phyloP scores from a whole-genome alignment of 2,113 vertebrate species.

The Cyprinodon variegatus region DNA sequence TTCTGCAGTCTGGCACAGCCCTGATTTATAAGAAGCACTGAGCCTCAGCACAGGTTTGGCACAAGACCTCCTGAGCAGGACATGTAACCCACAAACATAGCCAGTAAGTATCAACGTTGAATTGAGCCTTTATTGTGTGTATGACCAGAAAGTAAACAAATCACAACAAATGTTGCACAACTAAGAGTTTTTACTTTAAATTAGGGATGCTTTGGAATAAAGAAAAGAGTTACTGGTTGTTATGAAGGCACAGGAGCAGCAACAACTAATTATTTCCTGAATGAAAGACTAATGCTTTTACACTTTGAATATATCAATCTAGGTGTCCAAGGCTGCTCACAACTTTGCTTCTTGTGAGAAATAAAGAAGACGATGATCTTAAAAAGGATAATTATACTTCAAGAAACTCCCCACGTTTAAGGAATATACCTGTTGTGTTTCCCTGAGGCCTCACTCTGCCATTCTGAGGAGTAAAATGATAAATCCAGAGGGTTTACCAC shows the following conservation, averaged over 20 bases:
- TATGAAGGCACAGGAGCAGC: slow-evolving; percentile 67
- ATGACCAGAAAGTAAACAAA: slow-evolving; percentile 79
- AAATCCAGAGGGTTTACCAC: slow-evolving; percentile 74
- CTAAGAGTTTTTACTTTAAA: slow-evolving; percentile 64
- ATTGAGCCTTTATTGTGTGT: slow-evolving; percentile 80
- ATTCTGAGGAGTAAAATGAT: slow-evolving; percentile 77
- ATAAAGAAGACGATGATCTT: slow-evolving; percentile 79
- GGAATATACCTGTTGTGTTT: slow-evolving; percentile 74
- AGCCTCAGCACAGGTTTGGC: slow-evolving; percentile 74
- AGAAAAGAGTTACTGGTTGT: slow-evolving; percentile 65
- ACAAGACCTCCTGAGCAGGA: slow-evolving; percentile 79
- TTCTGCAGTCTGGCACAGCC: not conserved
- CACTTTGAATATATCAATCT: slow-evolving; percentile 83
- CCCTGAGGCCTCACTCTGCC: slow-evolving; percentile 73
- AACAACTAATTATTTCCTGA: slow-evolving; percentile 58
- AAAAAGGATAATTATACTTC: slow-evolving; percentile 74
- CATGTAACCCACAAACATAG: slow-evolving; percentile 77
- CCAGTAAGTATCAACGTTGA: slow-evolving; percentile 82
- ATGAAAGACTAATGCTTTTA: slow-evolving; percentile 77
- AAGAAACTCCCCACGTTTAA: slow-evolving; percentile 70
- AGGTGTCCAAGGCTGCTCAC: slow-evolving; percentile 81
- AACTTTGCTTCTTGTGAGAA: slow-evolving; percentile 81
- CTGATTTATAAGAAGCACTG: slow-evolving; percentile 72
- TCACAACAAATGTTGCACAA: slow-evolving; percentile 78
- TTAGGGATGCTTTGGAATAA: slow-evolving; percentile 70